Conservation (phyloP, 2,113 vertebrate genomes). For the Aegypius monachus region DNA sequence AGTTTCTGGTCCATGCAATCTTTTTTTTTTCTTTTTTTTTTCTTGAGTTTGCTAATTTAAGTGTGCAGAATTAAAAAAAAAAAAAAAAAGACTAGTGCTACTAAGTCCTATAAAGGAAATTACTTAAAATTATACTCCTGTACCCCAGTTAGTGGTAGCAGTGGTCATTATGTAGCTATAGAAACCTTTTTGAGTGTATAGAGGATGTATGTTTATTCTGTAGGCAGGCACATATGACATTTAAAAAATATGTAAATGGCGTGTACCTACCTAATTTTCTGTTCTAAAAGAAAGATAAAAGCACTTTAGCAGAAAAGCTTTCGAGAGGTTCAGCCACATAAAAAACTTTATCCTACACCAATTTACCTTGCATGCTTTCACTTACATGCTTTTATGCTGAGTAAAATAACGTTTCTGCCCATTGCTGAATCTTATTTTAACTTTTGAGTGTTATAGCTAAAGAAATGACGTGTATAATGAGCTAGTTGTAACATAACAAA, state of each 20-base stretch:
- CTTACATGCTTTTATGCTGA: not conserved
- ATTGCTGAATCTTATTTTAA: not conserved
- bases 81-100: not conserved
- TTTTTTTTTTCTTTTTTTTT: not conserved
- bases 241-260: not conserved
- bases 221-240: not conserved
- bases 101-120: not conserved
- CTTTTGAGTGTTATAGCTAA: not conserved
- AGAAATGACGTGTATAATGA: not conserved
- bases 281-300: not conserved
- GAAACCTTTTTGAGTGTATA: not conserved
- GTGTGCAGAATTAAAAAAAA: not conserved
- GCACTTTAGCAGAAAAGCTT: not conserved
- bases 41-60: not conserved
- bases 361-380: not conserved
- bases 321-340: not conserved
- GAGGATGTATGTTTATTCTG: not conserved
- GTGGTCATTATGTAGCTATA: not conserved
- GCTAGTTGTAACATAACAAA: not conserved
- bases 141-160: not conserved
- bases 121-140: not conserved
- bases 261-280: not conserved
- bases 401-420: not conserved
- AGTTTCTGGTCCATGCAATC: not conserved
- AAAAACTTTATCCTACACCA: not conserved